Conservation (phyloP, 2,797 vertebrate genomes). For the Dendrocincla tyrannina region DNA sequence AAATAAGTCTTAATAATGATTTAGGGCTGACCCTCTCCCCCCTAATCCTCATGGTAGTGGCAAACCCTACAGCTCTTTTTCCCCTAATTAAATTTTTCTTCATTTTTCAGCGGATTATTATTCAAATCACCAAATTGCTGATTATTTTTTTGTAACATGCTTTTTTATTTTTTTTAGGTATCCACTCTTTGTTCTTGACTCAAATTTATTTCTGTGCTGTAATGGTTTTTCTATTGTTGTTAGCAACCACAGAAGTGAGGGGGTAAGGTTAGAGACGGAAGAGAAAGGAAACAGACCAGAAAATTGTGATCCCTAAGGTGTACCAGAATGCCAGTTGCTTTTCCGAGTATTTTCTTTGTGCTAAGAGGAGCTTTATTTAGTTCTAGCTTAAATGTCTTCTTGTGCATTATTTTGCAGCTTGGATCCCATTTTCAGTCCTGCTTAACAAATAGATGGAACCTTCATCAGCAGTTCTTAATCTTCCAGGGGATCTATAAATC, state of each 20-base stretch:
- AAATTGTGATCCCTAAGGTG: neutral
- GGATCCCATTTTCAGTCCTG: neutral
- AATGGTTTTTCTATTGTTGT: neutral
- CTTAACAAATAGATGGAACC: neutral
- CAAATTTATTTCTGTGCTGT: neutral
- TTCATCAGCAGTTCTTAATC: neutral
- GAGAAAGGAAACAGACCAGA: neutral
- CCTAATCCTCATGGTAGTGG: fast-evolving
- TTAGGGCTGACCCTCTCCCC: neutral
- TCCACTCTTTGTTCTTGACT: neutral
- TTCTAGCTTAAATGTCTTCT: neutral
- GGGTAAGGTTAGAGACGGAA: neutral
- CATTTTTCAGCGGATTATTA: neutral
- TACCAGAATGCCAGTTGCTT: neutral
- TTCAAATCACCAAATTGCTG: neutral
- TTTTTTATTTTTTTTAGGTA: neutral
- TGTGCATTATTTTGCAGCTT: neutral
- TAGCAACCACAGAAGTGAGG: neutral
- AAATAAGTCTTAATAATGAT: neutral
- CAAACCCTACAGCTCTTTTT: neutral
- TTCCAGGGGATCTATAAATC: neutral
- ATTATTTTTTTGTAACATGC: neutral
- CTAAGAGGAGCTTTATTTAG: neutral
- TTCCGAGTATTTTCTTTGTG: neutral
- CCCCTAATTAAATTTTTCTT: neutral